A percentile compares a stretch with the other conserved stretches of the same genome.
phyloP scores from a whole-genome alignment of 1,140 invertebrate species.

The Agrypnia vestita region DNA sequence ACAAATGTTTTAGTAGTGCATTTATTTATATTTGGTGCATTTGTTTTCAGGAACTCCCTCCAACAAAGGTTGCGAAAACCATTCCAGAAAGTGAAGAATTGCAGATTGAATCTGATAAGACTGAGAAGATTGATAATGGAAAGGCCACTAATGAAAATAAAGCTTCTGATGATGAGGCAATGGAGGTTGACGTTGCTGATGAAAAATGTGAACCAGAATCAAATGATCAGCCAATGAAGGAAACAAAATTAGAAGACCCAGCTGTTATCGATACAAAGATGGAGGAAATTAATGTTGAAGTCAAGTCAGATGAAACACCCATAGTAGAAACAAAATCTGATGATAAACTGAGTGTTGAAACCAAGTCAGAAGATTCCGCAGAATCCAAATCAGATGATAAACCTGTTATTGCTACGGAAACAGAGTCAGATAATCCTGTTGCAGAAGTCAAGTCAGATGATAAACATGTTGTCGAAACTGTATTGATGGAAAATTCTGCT shows the following conservation, averaged over 20 bases:
- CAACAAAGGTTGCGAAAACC: constrained; percentile 54
- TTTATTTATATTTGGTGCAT: neutral
- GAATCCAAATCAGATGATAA: neutral
- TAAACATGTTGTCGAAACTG: neutral
- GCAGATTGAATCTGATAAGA: neutral
- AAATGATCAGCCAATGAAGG: neutral
- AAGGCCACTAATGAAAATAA: neutral
- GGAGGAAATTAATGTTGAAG: constrained; percentile 8
- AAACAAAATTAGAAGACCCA: neutral
- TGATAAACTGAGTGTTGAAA: neutral
- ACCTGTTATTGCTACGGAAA: neutral
- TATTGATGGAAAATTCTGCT: neutral
- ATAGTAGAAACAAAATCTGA: neutral
- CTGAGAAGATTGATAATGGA: constrained; percentile 9
- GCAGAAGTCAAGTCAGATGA: neutral
- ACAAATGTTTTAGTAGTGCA: no score
- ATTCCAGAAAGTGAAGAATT: constrained; percentile 11
- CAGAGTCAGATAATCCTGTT: neutral
- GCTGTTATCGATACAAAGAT: neutral
- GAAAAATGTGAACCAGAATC: neutral
- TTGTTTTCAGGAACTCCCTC: constrained; percentile 53
- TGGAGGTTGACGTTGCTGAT: constrained; percentile 44
- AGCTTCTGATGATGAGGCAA: constrained; percentile 27
- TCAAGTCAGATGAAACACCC: neutral
- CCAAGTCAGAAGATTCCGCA: neutral